Conservation (phyloP, 53 echinoderm and acorn worm species). For the Paracentrotus lividus region DNA sequence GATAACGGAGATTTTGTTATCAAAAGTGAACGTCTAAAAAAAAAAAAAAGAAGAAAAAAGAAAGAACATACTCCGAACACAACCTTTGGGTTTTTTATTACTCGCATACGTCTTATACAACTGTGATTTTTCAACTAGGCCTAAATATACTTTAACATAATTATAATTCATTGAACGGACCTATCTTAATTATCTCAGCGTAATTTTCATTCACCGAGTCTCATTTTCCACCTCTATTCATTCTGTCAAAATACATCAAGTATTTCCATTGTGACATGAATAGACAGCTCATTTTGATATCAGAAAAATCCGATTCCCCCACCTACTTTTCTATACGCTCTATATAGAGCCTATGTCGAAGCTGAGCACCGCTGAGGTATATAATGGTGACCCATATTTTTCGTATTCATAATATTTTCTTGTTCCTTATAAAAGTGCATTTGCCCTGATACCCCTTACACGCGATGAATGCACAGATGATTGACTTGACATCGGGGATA, state of each 20-base stretch:
- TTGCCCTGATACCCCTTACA: constrained; percentile 1
- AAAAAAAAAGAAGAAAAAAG: too few relatives aligned
- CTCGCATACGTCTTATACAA: too few relatives aligned
- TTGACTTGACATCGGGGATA: constrained; percentile 9
- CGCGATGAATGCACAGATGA: constrained; percentile 43
- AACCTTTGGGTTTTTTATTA: too few relatives aligned
- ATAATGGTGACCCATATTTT: constrained; percentile 25
- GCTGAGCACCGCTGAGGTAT: background rate
- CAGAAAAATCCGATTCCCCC: background rate
- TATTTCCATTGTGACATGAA: background rate
- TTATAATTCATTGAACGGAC: too few relatives aligned
- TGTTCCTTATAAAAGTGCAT: constrained; percentile 33
- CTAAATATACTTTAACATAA: too few relatives aligned
- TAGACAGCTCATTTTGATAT: background rate
- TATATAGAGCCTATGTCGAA: background rate
- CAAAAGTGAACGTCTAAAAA: too few relatives aligned
- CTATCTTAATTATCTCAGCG: too few relatives aligned
- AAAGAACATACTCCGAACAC: too few relatives aligned
- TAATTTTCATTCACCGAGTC: background rate
- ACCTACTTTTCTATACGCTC: background rate
- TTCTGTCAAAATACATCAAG: background rate
- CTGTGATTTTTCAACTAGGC: too few relatives aligned
- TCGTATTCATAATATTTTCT: constrained; percentile 37
- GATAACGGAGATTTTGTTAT: too few relatives aligned
- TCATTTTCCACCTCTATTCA: background rate